Conservation (phyloP, 2,797 vertebrate genomes). For the Spheniscus humboldti region DNA sequence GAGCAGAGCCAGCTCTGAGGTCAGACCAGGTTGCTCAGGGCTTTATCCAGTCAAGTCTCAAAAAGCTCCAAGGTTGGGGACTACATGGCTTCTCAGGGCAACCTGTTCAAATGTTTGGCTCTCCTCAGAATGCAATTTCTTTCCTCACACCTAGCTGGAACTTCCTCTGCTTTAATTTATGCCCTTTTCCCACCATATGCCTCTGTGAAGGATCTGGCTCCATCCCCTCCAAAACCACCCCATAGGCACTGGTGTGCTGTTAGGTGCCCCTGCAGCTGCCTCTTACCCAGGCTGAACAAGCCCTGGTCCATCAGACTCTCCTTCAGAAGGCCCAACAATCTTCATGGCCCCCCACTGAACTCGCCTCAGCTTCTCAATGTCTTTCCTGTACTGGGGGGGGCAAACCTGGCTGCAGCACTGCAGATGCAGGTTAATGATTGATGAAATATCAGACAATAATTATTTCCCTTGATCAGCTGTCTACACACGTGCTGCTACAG, state of each 20-base stretch:
- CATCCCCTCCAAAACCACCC: not conserved
- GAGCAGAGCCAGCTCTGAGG: not conserved
- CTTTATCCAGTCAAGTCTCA: not conserved
- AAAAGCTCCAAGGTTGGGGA: not conserved
- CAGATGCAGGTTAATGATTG: not conserved
- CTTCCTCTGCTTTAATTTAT: not conserved
- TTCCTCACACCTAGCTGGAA: not conserved
- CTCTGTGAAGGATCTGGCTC: not conserved
- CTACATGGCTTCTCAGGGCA: not conserved
- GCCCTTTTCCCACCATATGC: not conserved
- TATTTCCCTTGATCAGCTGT: not conserved
- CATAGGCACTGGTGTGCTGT: not conserved
- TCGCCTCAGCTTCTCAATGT: not conserved
- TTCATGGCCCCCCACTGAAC: not conserved
- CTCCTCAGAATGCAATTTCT: not conserved
- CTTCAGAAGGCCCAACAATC: not conserved
- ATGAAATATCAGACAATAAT: not conserved
- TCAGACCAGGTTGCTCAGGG: not conserved
- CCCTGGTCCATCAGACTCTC: not conserved
- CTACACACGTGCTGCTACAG: not conserved
- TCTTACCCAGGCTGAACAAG: not conserved
- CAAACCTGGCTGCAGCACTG: not conserved
- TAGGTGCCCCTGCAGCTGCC: not conserved
- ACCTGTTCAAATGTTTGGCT: not conserved
- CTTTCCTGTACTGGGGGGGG: not conserved